Percentiles rank a stretch among this genome's conserved stretches.
phyloP scores from a whole-genome alignment of 2,113 vertebrate species.

The Lethenteron camtschaticum region DNA sequence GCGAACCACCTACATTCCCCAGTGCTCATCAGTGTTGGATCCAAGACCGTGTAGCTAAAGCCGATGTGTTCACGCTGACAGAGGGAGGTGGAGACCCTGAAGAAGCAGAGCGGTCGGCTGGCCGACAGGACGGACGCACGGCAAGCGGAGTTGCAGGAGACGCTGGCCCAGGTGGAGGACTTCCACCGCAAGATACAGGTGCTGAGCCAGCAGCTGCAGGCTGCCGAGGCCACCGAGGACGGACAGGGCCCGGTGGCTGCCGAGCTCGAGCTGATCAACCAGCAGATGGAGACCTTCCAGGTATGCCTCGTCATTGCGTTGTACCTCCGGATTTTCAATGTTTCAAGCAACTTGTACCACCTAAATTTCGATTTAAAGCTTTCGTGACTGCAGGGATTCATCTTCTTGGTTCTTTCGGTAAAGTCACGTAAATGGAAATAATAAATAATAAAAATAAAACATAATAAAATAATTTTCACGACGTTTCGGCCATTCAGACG shows the following conservation, averaged over 20 bases:
- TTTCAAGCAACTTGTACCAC: background rate
- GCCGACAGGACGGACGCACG: constrained; percentile 47
- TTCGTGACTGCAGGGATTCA: no score
- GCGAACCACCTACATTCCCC: no score
- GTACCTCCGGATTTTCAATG: background rate
- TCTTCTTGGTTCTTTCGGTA: no score
- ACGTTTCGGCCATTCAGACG: no score
- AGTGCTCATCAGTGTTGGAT: no score
- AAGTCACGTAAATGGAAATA: no score
- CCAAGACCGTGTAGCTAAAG: no score
- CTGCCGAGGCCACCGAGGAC: constrained; percentile 43
- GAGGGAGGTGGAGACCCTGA: constrained; percentile 64
- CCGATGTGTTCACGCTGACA: background rate
- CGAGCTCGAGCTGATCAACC: constrained; percentile 74
- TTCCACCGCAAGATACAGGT: constrained; percentile 48
- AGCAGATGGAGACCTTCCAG: constrained; percentile 79
- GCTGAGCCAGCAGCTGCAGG: constrained; percentile 39
- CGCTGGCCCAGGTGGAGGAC: constrained; percentile 38
- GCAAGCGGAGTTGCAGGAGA: constrained; percentile 46
- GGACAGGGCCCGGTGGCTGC: constrained; percentile 58
- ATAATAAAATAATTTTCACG: no score
- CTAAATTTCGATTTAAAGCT: no score
- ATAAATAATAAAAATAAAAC: no score
- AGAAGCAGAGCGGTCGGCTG: constrained; percentile 63
- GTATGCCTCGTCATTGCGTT: constrained; percentile 12